Evolutionary conservation across 2,797 vertebrate genomes (phyloP), one percentile per base, ranked within the genome.

Genomic region (Poecilia velifera): DNA sequence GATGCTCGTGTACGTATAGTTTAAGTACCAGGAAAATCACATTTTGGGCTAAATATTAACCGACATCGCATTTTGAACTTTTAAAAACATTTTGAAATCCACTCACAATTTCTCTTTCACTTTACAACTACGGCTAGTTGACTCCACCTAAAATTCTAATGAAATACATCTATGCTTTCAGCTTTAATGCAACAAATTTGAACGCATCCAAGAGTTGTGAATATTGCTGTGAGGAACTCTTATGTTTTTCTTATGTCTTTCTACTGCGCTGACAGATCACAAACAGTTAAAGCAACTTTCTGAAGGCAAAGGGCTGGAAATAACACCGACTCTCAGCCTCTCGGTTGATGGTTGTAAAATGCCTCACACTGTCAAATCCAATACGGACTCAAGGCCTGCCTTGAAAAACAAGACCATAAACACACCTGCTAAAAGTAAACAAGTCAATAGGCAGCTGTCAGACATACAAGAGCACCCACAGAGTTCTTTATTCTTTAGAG

Each of bases 401-500:
- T 76, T 72, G 57, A 82, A 86, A 74, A 73, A 88, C 71, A 86
- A 80, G 73, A 75, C 79, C 76, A 82, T 59, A 84, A 83, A 88
- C 75, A 73, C 13, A n/a, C 43, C 66, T 66, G 76, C 80, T 46
- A 51, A 74, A 78, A 82, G 84, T 89, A 93, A 91, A 84, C 91
- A 90, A 86, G 84, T 87, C 83, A 87, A 84, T 90, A 86, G 51
- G 80, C 73, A 82, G 57, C 79, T 83, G 89, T 85, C 71, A 77
- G 80, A 81, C 68, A 76, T 55, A 87, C 81, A 53, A 88, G 76
- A 90, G 80, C 80, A 14, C 79, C 88, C 68, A 76, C 41, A 74
- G 82, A 77, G 66, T 82, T 89, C 84, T 87, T 88, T 87, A 87
- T 76, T 79, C 82, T 84, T 89, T 83, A 90, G 88, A 90, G 82